phyloP scores from a whole-genome alignment of 53 echinoderm and acorn worm species.

The Echinarachnius parma region DNA sequence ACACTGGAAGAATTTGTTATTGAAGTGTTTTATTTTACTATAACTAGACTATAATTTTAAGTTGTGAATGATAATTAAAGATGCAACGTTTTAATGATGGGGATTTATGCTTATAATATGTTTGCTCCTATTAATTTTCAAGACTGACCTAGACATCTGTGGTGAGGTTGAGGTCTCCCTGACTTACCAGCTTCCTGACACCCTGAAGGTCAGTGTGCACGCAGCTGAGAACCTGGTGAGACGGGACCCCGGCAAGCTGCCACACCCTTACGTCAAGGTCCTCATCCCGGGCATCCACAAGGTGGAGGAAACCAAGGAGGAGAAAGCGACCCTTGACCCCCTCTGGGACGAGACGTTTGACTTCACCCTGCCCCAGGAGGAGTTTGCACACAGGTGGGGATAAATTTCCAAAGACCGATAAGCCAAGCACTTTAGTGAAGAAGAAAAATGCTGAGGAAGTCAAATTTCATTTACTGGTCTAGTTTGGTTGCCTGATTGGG shows the following conservation, averaged over 20 bases:
- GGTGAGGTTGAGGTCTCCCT: conserved; percentile 74
- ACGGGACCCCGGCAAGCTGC: conserved; percentile 60
- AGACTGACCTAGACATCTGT: conserved; percentile 83
- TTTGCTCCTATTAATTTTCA: too few relatives aligned
- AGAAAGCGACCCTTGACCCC: conserved; percentile 65
- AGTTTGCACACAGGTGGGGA: conserved; percentile 68
- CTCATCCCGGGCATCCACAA: conserved; percentile 80
- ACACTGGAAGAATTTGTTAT: too few relatives aligned
- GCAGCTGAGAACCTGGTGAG: conserved; percentile 58
- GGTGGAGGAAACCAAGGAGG: conserved; percentile 72
- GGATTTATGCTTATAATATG: too few relatives aligned
- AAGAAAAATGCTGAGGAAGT: too few relatives aligned
- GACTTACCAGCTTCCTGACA: conserved; percentile 80
- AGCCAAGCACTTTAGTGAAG: too few relatives aligned
- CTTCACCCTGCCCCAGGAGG: conserved; percentile 73
- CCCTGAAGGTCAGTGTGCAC: conserved; percentile 67
- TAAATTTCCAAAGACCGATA: too few relatives aligned
- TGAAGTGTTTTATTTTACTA: too few relatives aligned
- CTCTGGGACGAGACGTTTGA: conserved; percentile 89
- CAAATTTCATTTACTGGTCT: too few relatives aligned
- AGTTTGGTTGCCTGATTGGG: too few relatives aligned
- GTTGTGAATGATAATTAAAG: too few relatives aligned
- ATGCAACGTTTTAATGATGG: too few relatives aligned
- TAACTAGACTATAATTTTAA: too few relatives aligned
- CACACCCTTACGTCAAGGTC: conserved; percentile 89